Percentiles rank a stretch among this genome's conserved stretches.
Conservation (phyloP, 2,113 vertebrate species). For the Morone chrysops region DNA sequence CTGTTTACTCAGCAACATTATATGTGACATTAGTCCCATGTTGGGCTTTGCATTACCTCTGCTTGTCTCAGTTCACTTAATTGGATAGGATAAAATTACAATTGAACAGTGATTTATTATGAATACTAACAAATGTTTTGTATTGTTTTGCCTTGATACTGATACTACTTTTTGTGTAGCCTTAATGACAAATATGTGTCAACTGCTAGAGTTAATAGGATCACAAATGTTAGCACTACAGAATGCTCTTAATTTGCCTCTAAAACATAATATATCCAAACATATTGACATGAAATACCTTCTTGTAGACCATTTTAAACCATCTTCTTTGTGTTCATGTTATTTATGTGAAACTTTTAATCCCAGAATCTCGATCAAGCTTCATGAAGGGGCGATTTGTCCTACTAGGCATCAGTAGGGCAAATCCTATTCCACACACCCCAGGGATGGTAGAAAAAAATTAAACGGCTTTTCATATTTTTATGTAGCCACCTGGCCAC, state of each 20-base stretch:
- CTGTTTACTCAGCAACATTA: slow-evolving; percentile 32
- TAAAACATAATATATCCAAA: not conserved
- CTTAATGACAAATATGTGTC: slow-evolving; percentile 7
- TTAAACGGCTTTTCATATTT: slow-evolving; percentile 48
- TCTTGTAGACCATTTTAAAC: not conserved
- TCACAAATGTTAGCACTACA: not conserved
- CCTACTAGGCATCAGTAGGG: slow-evolving; percentile 12
- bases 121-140: slow-evolving; percentile 3
- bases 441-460: not conserved
- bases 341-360: slow-evolving; percentile 37
- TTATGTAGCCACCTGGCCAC: slow-evolving; percentile 41
- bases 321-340: slow-evolving; percentile 12
- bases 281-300: not conserved
- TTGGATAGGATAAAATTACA: not conserved
- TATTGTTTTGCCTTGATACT: not conserved
- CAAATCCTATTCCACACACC: slow-evolving; percentile 10
- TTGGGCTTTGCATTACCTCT: slow-evolving; percentile 8
- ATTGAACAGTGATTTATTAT: slow-evolving; percentile 18
- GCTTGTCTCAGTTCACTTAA: not conserved
- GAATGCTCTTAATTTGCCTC: slow-evolving; percentile 3
- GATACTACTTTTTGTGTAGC: not conserved
- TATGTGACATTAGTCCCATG: not conserved
- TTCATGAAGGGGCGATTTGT: slow-evolving; percentile 49
- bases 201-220: slow-evolving; percentile 1
- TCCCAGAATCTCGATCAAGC: slow-evolving; percentile 56